These are phyloP conservation scores for Hydractinia symbiolongicarpus DNA, from an alignment of 30 jellyfish, hydroid and myxozoan species.

Conservation along the genomic window DNA sequence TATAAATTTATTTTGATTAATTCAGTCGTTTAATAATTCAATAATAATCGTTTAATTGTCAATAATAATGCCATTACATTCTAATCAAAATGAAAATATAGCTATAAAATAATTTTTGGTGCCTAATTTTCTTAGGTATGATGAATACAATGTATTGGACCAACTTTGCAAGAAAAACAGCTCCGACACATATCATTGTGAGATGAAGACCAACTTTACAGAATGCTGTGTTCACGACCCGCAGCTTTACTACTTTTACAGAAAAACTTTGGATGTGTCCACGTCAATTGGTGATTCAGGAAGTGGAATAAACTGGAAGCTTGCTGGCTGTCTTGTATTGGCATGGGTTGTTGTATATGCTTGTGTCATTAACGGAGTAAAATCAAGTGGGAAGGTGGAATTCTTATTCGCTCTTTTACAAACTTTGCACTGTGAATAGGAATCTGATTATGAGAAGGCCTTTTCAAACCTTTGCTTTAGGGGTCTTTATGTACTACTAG, in stretches of 20 bases:
- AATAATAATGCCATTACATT: no score
- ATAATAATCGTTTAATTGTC: no score
- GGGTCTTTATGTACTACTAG: no score
- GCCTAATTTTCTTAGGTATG: neutral
- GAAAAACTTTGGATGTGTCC: constrained; percentile 62
- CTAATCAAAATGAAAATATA: no score
- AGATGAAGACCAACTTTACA: constrained; percentile 21
- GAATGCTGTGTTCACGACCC: constrained; percentile 82
- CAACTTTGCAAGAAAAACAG: neutral
- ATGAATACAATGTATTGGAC: neutral
- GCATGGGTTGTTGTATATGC: constrained; percentile 80
- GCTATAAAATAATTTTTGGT: no score
- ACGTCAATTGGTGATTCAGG: constrained; percentile 55
- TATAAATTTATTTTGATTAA: no score
- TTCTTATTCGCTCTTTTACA: neutral
- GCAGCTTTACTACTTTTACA: constrained; percentile 58
- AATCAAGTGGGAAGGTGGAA: constrained; percentile 87
- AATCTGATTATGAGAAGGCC: neutral
- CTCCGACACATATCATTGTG: constrained; percentile 3
- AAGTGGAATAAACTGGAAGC: constrained; percentile 66
- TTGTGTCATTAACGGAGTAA: constrained; percentile 81
- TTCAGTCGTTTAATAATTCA: no score
- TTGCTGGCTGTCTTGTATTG: constrained; percentile 72
- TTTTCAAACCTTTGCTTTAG: neutral
- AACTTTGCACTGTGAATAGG: neutral